Percentiles rank a stretch among this genome's conserved stretches.
Evolutionary conservation across 2,113 vertebrate genomes (phyloP).

Genomic region (Ammospiza caudacuta): DNA sequence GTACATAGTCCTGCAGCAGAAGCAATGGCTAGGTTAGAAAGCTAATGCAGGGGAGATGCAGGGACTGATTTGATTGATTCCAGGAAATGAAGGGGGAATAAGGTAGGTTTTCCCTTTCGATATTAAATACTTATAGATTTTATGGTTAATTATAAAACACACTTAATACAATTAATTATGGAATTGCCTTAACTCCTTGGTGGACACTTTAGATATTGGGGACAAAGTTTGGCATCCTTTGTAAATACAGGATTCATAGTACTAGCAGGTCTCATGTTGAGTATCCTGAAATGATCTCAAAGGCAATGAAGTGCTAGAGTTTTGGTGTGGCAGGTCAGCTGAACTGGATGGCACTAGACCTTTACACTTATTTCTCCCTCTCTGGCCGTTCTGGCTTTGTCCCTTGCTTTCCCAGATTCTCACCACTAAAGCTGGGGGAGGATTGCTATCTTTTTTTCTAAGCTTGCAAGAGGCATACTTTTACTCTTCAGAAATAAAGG

Average conservation of each 20-base stretch:
- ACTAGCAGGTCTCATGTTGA: neutral
- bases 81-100: neutral
- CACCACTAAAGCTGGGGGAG: neutral
- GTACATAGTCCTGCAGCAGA: fast-evolving
- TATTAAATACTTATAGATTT: neutral
- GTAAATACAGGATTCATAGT: neutral
- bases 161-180: neutral
- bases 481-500: neutral
- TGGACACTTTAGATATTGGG: neutral
- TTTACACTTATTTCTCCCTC: neutral
- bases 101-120: neutral
- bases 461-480: neutral
- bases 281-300: neutral
- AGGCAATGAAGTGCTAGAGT: neutral
- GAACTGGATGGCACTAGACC: neutral
- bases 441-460: neutral
- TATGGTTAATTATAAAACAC: neutral
- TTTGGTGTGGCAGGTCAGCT: neutral
- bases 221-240: neutral
- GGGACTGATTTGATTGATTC: neutral
- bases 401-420: neutral
- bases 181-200: neutral
- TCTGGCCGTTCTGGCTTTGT: neutral
- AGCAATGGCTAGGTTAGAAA: neutral
- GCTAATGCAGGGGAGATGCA: neutral